phyloP scores from a whole-genome alignment of 2,888 invertebrate species.

The Acleris sparsana region DNA sequence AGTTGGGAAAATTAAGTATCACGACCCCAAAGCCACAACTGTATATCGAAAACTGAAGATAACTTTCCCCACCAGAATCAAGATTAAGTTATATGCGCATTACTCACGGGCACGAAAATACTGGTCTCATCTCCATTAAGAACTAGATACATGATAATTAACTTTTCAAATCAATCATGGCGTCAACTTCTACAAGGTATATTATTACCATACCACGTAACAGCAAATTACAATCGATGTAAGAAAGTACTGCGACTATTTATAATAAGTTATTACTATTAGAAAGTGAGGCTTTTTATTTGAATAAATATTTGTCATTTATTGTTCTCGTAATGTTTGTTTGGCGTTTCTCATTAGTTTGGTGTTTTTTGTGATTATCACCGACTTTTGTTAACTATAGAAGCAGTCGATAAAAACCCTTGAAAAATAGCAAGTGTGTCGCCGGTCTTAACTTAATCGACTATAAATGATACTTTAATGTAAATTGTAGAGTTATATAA shows the following conservation, averaged over 20 bases:
- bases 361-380: too few species aligned
- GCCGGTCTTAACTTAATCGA: too few species aligned
- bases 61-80: slow-evolving; percentile 48
- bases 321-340: too few species aligned
- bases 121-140: slow-evolving; percentile 36
- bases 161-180: slow-evolving; percentile 25
- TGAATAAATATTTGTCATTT: background rate
- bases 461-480: too few species aligned
- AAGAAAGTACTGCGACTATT: slow-evolving; percentile 8
- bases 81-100: slow-evolving; percentile 38
- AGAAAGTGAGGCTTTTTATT: slow-evolving; percentile 9
- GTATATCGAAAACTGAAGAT: background rate
- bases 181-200: slow-evolving; percentile 19
- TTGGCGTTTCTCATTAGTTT: too few species aligned
- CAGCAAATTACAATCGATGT: slow-evolving; percentile 4
- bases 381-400: too few species aligned
- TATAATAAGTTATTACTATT: slow-evolving; percentile 1
- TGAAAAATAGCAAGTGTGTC: too few species aligned
- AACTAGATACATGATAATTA: slow-evolving; percentile 19
- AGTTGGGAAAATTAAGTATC: too few species aligned
- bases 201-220: slow-evolving; percentile 7
- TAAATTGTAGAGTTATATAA: too few species aligned
- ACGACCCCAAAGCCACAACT: too few species aligned
- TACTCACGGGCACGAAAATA: slow-evolving; percentile 32
- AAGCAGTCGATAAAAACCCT: too few species aligned